phyloP scores from a whole-genome alignment of 2,797 vertebrate genomes.

The Petrocephalus sullivani region DNA sequence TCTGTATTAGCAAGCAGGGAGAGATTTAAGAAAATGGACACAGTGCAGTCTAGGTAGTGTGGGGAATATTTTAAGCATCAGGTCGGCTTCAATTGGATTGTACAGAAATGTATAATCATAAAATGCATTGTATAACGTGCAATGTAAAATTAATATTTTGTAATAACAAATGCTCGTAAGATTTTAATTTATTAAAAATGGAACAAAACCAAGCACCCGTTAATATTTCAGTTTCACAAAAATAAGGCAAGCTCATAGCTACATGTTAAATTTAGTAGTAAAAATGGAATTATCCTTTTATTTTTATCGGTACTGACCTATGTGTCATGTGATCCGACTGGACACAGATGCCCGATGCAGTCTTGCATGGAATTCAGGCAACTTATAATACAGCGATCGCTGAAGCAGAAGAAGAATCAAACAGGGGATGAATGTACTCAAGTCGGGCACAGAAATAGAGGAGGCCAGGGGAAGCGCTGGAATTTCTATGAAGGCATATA shows the following conservation, averaged over 20 bases:
- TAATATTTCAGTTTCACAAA: neutral
- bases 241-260: neutral
- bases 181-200: neutral
- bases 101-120: neutral
- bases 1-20: neutral
- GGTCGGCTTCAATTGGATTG: neutral
- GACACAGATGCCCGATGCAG: neutral
- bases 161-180: neutral
- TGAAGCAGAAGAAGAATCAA: conserved; percentile 18
- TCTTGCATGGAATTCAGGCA: conserved; percentile 17
- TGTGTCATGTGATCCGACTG: neutral
- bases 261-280: neutral
- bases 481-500: conserved; percentile 47
- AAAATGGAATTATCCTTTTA: neutral
- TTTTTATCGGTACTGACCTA: neutral
- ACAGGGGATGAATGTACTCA: neutral
- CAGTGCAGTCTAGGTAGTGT: neutral
- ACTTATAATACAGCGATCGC: neutral
- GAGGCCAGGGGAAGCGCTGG: conserved; percentile 45
- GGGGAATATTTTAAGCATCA: neutral
- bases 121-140: neutral
- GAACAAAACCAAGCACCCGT: neutral
- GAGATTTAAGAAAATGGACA: neutral
- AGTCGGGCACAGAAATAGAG: neutral
- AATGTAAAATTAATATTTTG: neutral